A percentile compares a stretch with the other conserved stretches of the same genome.
These are phyloP conservation scores for Prolemur simus DNA, from an alignment of 2,113 vertebrate species.

Conservation along the genomic window DNA sequence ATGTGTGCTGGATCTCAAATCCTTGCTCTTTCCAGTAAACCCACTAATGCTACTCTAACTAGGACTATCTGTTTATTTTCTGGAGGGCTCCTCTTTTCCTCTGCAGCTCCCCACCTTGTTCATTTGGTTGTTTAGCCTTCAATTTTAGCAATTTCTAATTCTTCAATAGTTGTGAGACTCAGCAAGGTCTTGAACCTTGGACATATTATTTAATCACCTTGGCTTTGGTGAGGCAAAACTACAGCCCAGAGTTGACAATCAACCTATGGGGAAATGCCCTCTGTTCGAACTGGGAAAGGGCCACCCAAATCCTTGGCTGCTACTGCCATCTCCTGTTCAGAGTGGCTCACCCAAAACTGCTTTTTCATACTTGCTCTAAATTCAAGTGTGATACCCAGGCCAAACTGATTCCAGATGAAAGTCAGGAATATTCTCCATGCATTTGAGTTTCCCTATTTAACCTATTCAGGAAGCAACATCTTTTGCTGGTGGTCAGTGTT, in stretches of 20 bases:
- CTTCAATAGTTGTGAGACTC: background rate
- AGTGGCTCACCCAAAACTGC: background rate
- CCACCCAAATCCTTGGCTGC: background rate
- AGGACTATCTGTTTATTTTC: background rate
- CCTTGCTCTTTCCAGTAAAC: background rate
- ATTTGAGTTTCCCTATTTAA: background rate
- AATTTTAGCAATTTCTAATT: background rate
- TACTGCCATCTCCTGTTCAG: slow-evolving; percentile 73
- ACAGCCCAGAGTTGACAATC: background rate
- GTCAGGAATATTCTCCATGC: background rate
- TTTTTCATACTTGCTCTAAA: background rate
- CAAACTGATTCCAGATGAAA: background rate
- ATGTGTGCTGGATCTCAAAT: background rate
- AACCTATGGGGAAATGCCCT: background rate
- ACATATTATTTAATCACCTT: background rate
- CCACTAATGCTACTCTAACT: background rate
- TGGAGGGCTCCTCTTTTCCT: background rate
- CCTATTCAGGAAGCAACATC: background rate
- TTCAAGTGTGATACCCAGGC: background rate
- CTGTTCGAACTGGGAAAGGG: background rate
- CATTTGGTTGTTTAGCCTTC: background rate
- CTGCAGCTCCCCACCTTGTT: background rate
- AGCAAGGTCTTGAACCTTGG: background rate
- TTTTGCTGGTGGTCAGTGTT: background rate
- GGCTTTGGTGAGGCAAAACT: background rate